A percentile compares a stretch with the other conserved stretches of the same genome.
Evolutionary conservation across 2,888 invertebrate genomes (phyloP).

Genomic region (Lasioglossum malachurum): DNA sequence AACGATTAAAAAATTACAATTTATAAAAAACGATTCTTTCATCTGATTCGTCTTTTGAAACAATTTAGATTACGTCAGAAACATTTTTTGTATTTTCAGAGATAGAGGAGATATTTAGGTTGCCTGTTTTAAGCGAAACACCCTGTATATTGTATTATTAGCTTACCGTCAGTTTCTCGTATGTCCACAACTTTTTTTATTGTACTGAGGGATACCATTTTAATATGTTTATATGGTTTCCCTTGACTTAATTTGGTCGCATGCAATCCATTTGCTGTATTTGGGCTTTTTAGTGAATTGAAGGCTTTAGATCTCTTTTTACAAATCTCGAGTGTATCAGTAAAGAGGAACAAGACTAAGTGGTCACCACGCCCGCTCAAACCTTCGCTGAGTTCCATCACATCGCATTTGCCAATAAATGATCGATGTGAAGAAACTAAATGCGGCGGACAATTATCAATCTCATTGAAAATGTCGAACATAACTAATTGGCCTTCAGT

Average conservation of each 20-base stretch:
- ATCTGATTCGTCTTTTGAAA: too few relatives aligned
- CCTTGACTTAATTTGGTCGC: conserved; percentile 88
- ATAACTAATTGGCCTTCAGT: conserved; percentile 98
- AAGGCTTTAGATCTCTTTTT: conserved; percentile 93
- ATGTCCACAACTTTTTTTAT: conserved; percentile 97
- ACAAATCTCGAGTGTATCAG: conserved; percentile 97
- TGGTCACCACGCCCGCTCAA: conserved; percentile 94
- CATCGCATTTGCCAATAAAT: conserved; percentile 95
- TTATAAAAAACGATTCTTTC: too few relatives aligned
- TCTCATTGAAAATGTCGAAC: conserved; percentile 99
- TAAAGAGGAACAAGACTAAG: conserved; percentile 96
- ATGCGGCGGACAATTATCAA: conserved; percentile 98
- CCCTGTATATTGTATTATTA: background rate
- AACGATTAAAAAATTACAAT: too few relatives aligned
- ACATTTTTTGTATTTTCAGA: too few relatives aligned
- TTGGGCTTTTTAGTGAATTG: conserved; percentile 90
- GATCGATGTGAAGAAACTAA: conserved; percentile 96
- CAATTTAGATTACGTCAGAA: too few relatives aligned
- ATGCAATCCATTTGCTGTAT: conserved; percentile 87
- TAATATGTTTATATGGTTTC: conserved; percentile 96
- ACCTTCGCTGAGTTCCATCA: conserved; percentile 93
- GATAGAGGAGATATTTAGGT: too few relatives aligned
- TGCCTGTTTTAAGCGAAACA: too few relatives aligned
- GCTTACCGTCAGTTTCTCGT: conserved; percentile 91
- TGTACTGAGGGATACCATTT: conserved; percentile 94